Percentiles rank a stretch among this genome's conserved stretches.
Evolutionary conservation across 1,140 invertebrate species (phyloP).

Genomic region (Zaprionus davidi): DNA sequence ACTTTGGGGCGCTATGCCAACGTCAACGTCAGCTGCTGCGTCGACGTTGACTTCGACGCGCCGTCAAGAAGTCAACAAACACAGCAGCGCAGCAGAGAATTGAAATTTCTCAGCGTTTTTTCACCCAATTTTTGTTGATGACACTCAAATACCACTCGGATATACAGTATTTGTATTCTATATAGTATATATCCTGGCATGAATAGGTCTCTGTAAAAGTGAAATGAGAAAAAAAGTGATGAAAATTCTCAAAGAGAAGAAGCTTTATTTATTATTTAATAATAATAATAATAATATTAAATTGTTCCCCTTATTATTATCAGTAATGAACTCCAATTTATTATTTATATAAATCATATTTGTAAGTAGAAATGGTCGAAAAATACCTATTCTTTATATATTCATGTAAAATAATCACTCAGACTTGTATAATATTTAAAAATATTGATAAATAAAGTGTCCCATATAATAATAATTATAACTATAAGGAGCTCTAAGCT

Average conservation of each 20-base stretch:
- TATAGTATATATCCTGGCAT: background rate
- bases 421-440: too few species aligned
- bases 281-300: background rate
- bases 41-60: slow-evolving; percentile 13
- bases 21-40: slow-evolving; percentile 1
- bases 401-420: too few species aligned
- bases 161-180: background rate
- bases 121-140: slow-evolving; percentile 26
- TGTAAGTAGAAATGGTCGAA: too few species aligned
- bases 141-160: slow-evolving; percentile 4
- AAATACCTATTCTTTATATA: too few species aligned
- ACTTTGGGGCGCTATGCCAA: slow-evolving; percentile 8
- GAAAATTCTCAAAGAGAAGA: background rate
- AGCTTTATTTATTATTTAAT: background rate
- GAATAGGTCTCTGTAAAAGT: background rate
- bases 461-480: too few species aligned
- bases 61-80: slow-evolving; percentile 41
- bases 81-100: slow-evolving; percentile 1
- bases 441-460: too few species aligned
- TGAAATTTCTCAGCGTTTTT: slow-evolving; percentile 22
- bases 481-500: too few species aligned
- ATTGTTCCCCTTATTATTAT: too few species aligned
- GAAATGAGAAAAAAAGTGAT: background rate
- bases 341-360: too few species aligned
- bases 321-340: too few species aligned